Percentiles rank a stretch among this genome's conserved stretches.
These are phyloP conservation scores for Lophotriccus pileatus DNA, from an alignment of 2,797 vertebrate genomes.

Conservation along the genomic window DNA sequence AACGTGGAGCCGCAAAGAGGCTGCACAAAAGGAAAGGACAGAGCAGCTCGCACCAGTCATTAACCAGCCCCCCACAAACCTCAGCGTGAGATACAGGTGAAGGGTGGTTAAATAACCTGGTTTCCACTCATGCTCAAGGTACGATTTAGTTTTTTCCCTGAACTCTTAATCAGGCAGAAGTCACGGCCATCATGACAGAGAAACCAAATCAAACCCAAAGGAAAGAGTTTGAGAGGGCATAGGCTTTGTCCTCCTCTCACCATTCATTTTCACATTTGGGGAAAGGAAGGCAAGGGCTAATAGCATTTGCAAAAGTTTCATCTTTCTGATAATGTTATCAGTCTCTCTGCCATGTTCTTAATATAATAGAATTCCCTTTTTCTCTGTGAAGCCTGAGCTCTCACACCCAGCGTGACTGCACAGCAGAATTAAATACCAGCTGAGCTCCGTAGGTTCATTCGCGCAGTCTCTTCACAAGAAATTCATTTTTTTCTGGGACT, in stretches of 20 bases:
- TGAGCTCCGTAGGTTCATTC: background rate
- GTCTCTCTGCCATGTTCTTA: background rate
- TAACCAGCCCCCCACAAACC: background rate
- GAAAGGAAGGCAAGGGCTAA: background rate
- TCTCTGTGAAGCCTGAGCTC: background rate
- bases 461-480: background rate
- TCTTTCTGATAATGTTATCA: background rate
- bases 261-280: background rate
- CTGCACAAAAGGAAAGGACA: background rate
- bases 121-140: rapidly evolving
- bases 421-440: background rate
- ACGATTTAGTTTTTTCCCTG: background rate
- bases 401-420: background rate
- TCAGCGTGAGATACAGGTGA: background rate
- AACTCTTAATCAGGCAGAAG: background rate
- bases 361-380: background rate
- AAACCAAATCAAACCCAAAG: background rate
- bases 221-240: background rate
- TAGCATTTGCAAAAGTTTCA: background rate
- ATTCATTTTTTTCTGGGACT: background rate
- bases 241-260: background rate
- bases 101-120: background rate
- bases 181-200: background rate
- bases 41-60: rapidly evolving
- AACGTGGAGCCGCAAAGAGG: rapidly evolving